phyloP scores from a whole-genome alignment of 2,888 invertebrate species.

The Clunio marinus region DNA sequence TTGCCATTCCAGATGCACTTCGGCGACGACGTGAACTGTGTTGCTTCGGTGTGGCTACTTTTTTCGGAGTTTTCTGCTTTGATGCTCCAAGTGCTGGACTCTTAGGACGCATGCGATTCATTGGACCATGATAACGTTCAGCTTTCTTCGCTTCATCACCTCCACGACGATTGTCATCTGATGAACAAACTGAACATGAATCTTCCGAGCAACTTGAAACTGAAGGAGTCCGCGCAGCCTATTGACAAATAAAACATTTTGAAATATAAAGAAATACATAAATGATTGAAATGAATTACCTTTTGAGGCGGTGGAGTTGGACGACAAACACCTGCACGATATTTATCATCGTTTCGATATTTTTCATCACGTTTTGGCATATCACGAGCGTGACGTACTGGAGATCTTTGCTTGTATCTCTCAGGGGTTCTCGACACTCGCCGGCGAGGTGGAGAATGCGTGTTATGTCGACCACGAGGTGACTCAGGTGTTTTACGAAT shows the following conservation, averaged over 20 bases:
- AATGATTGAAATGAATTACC: conserved; percentile 43
- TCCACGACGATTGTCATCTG: neutral
- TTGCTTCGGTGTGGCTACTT: conserved; percentile 8
- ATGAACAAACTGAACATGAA: conserved; percentile 76
- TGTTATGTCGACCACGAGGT: neutral
- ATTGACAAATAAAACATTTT: neutral
- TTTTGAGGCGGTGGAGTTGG: conserved; percentile 48
- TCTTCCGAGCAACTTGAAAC: conserved; percentile 79
- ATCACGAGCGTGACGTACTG: conserved; percentile 41
- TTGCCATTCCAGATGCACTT: too few relatives aligned
- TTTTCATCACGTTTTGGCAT: conserved; percentile 43
- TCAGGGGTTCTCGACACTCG: conserved; percentile 42
- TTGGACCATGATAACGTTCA: conserved; percentile 27
- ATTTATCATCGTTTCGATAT: conserved; percentile 40
- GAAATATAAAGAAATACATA: neutral
- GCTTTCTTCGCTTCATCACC: neutral
- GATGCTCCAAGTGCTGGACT: conserved; percentile 45
- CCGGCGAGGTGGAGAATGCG: conserved; percentile 40
- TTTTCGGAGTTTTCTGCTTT: neutral
- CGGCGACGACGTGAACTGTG: conserved; percentile 45
- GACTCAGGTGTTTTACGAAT: conserved; percentile 48
- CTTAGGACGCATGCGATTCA: conserved; percentile 44
- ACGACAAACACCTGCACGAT: conserved; percentile 45
- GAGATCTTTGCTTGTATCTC: conserved; percentile 27
- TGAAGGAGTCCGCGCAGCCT: conserved; percentile 59